phyloP scores from a whole-genome alignment of 2,797 vertebrate species.

The Babyrousa celebensis region DNA sequence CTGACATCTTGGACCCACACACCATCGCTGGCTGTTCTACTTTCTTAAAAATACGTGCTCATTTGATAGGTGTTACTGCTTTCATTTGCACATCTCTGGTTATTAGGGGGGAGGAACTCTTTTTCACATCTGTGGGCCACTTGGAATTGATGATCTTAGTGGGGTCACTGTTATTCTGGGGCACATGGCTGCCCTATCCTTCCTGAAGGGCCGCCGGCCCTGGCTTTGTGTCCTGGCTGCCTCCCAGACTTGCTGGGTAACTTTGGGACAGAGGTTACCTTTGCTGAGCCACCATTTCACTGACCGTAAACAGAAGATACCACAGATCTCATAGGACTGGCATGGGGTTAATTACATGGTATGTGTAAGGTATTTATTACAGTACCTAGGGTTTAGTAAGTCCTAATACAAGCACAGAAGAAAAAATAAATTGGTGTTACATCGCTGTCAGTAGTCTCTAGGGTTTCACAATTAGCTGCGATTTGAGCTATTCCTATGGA shows the following conservation, averaged over 20 bases:
- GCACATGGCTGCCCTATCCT: neutral
- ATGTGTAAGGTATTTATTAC: neutral
- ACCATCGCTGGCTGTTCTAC: neutral
- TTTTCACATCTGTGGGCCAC: neutral
- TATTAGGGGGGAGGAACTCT: constrained; percentile 24
- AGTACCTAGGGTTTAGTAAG: neutral
- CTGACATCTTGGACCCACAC: neutral
- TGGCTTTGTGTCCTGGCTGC: neutral
- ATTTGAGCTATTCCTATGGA: constrained; percentile 21
- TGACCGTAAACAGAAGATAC: neutral
- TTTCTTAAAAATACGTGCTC: neutral
- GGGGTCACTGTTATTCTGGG: neutral
- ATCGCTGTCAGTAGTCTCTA: neutral
- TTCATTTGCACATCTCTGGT: neutral
- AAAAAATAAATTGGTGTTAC: neutral
- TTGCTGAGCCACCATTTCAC: neutral
- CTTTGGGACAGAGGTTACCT: neutral
- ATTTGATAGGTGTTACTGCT: neutral
- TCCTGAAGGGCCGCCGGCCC: neutral
- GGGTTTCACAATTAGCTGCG: neutral
- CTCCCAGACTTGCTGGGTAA: neutral
- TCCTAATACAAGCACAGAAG: constrained; percentile 39
- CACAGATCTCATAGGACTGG: neutral
- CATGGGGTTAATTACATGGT: neutral
- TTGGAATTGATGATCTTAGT: neutral